These are phyloP conservation scores for Neosilurus hyrtlii DNA, from an alignment of 2,797 vertebrate species.

Conservation along the genomic window DNA sequence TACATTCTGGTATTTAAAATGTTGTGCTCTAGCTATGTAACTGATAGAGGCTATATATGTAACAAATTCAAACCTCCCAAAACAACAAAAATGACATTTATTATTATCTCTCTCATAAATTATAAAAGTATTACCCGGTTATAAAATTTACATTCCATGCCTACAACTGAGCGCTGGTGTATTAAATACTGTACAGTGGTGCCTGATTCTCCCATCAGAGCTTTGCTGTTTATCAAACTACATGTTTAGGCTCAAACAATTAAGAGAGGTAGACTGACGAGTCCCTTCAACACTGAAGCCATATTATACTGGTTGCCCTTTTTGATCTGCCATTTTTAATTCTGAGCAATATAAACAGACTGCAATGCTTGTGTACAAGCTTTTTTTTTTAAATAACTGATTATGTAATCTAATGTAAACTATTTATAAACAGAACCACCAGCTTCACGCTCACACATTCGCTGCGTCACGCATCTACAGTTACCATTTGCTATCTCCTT, in stretches of 20 bases:
- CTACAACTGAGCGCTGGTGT: too few relatives aligned
- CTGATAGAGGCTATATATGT: neutral
- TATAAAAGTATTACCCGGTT: neutral
- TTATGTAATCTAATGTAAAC: neutral
- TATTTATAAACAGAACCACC: neutral
- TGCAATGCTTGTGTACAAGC: neutral
- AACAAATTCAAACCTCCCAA: neutral
- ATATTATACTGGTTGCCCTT: neutral
- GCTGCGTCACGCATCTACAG: neutral
- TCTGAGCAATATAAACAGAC: neutral
- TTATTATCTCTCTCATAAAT: neutral
- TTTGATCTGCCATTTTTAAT: neutral
- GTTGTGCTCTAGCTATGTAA: neutral
- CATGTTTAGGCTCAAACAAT: conserved; percentile 46
- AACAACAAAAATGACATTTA: neutral
- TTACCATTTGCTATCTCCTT: too few relatives aligned
- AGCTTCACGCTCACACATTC: neutral
- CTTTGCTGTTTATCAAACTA: conserved; percentile 14
- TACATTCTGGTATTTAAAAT: neutral
- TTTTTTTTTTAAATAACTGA: neutral
- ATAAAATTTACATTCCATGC: too few relatives aligned
- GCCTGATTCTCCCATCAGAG: neutral
- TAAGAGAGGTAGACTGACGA: conserved; percentile 52
- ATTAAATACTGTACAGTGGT: neutral
- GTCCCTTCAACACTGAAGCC: conserved; percentile 18